Conservation (phyloP, 2,888 invertebrate genomes). For the Eupithecia vulgata region DNA sequence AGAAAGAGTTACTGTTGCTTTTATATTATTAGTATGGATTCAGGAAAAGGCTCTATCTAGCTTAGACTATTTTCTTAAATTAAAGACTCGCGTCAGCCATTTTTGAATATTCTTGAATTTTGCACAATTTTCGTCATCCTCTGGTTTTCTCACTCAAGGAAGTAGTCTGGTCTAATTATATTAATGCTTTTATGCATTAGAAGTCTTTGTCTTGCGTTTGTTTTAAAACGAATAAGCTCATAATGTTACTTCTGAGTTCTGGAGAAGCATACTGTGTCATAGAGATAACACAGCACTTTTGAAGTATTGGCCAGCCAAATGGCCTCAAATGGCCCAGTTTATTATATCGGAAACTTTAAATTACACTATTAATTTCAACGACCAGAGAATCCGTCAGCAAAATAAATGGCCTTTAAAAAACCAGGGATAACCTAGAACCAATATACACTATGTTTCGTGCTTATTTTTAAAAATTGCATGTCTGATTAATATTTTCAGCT, state of each 20-base stretch:
- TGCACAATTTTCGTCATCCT: not conserved
- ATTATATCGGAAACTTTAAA: constrained; percentile 29
- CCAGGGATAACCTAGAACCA: not conserved
- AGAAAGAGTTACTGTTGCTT: too few relatives aligned
- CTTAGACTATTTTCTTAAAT: too few relatives aligned
- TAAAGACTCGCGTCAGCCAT: too few relatives aligned
- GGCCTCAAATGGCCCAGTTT: constrained; percentile 28
- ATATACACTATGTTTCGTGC: not conserved
- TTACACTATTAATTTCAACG: constrained; percentile 35
- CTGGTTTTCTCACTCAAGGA: too few relatives aligned
- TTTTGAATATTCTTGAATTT: too few relatives aligned
- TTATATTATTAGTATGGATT: too few relatives aligned
- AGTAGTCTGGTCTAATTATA: too few relatives aligned
- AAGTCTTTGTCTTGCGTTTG: not conserved
- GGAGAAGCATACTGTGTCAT: not conserved
- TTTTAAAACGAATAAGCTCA: not conserved
- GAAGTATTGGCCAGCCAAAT: constrained; percentile 28
- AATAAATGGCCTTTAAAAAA: constrained; percentile 40
- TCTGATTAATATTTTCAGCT: not conserved
- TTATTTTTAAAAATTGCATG: constrained; percentile 1
- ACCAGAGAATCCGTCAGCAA: constrained; percentile 26
- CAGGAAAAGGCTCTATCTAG: too few relatives aligned
- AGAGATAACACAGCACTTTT: constrained; percentile 9
- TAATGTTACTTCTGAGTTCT: not conserved
- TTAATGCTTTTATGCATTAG: not conserved